These are phyloP conservation scores for Rhagonycha fulva DNA, from an alignment of 2,888 invertebrate species.

Conservation along the genomic window DNA sequence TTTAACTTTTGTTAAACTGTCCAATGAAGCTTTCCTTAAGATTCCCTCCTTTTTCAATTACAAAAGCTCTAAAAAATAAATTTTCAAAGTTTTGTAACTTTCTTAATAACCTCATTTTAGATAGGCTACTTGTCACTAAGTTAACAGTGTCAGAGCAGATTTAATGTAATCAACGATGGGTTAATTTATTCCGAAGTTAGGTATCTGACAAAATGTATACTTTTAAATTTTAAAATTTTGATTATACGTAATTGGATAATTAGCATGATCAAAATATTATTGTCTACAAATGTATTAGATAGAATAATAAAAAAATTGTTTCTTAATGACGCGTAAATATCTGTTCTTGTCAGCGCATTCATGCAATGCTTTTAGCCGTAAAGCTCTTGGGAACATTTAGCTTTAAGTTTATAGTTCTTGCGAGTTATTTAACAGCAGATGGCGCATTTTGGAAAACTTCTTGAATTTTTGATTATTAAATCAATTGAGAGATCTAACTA, in stretches of 20 bases:
- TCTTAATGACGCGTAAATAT: neutral
- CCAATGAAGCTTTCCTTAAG: slow-evolving; percentile 12
- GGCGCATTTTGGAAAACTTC: neutral
- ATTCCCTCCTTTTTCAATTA: slow-evolving; percentile 33
- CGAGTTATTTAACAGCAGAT: slow-evolving; percentile 7
- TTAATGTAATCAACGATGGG: slow-evolving; percentile 22
- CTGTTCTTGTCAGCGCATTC: neutral
- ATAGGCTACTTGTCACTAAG: slow-evolving; percentile 32
- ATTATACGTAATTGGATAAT: neutral
- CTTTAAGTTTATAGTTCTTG: slow-evolving; percentile 8
- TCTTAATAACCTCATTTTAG: slow-evolving; percentile 31
- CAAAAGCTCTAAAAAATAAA: slow-evolving; percentile 31
- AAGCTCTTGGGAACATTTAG: slow-evolving; percentile 14
- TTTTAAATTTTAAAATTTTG: neutral
- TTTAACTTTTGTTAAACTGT: slow-evolving; percentile 12
- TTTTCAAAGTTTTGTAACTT: slow-evolving; percentile 33
- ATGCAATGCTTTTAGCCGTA: slow-evolving; percentile 13
- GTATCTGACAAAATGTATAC: neutral
- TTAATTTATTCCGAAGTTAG: neutral
- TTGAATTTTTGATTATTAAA: neutral
- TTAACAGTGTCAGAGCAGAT: slow-evolving; percentile 25
- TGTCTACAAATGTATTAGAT: neutral
- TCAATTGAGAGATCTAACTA: neutral
- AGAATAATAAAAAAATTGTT: neutral
- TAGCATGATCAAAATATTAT: neutral